A percentile compares a stretch with the other conserved stretches of the same genome.
Conservation (phyloP, 1,140 invertebrate genomes). For the Rhagoletis pomonella region DNA sequence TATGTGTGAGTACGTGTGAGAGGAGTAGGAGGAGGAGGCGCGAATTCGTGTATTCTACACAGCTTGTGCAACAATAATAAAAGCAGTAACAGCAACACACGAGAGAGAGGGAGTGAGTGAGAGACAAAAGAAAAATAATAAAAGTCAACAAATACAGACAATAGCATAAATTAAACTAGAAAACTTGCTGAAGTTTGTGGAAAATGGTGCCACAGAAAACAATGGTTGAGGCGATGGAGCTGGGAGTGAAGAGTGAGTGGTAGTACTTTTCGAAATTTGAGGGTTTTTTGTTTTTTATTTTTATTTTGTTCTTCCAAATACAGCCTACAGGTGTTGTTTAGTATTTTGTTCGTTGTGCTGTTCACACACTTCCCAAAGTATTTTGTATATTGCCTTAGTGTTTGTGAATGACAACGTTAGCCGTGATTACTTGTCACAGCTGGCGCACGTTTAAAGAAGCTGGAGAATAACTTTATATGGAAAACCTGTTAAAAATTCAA, state of each 20-base stretch:
- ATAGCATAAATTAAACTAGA: slow-evolving; percentile 50
- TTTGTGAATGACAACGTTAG: background rate
- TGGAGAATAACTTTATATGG: background rate
- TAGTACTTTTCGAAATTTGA: background rate
- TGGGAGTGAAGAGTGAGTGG: background rate
- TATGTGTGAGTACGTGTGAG: slow-evolving; percentile 60
- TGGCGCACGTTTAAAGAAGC: background rate
- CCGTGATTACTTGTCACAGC: slow-evolving; percentile 48
- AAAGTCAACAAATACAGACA: slow-evolving; percentile 48
- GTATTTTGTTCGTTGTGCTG: background rate
- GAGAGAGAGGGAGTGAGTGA: background rate
- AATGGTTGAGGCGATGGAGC: background rate
- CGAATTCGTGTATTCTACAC: slow-evolving; percentile 58
- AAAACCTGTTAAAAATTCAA: background rate
- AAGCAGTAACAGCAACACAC: background rate
- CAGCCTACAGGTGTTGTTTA: background rate
- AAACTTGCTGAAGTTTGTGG: background rate
- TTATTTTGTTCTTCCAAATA: background rate
- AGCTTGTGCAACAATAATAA: slow-evolving; percentile 29
- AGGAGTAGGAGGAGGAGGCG: slow-evolving; percentile 54
- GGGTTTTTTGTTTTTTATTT: background rate
- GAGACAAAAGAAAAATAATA: slow-evolving; percentile 18
- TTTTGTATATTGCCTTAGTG: background rate
- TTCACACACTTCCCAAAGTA: background rate
- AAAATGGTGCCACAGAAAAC: background rate